These are phyloP conservation scores for Jordanella pulchra DNA, from an alignment of 2,797 vertebrate species.

Conservation along the genomic window DNA sequence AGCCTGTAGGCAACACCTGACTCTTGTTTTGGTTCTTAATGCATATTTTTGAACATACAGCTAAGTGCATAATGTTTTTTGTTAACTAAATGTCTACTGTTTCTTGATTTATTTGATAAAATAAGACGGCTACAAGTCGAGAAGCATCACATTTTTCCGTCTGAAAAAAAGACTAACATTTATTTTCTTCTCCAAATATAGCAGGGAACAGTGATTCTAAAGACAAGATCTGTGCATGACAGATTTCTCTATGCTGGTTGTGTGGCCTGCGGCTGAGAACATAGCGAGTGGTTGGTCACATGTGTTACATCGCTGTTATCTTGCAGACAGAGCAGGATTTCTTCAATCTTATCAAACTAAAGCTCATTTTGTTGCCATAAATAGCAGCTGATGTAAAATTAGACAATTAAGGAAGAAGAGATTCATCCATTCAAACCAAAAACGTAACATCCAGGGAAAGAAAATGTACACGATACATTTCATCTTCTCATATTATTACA, in stretches of 20 bases:
- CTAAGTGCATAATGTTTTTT: neutral
- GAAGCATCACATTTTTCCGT: neutral
- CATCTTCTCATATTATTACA: slow-evolving; percentile 69
- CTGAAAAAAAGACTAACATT: neutral
- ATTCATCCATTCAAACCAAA: slow-evolving; percentile 55
- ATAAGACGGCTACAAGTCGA: neutral
- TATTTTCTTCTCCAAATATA: slow-evolving; percentile 5
- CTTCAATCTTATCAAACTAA: slow-evolving; percentile 46
- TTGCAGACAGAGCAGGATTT: slow-evolving; percentile 57
- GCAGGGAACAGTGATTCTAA: slow-evolving; percentile 10
- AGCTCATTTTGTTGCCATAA: slow-evolving; percentile 67
- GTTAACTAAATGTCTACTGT: neutral
- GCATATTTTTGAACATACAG: neutral
- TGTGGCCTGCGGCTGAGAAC: slow-evolving; percentile 30
- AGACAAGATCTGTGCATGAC: slow-evolving; percentile 13
- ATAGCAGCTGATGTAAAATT: slow-evolving; percentile 68
- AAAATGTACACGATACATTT: slow-evolving; percentile 68
- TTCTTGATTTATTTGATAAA: neutral
- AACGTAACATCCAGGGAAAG: slow-evolving; percentile 52
- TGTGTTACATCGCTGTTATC: slow-evolving; percentile 43
- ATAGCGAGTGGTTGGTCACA: slow-evolving; percentile 48
- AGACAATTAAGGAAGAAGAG: slow-evolving; percentile 60
- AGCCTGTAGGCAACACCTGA: neutral
- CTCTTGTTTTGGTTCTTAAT: neutral
- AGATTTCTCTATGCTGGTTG: slow-evolving; percentile 26